Base-by-base conservation (phyloP, 1,140 invertebrate genomes). In the Bicyclus anynana region DNA sequence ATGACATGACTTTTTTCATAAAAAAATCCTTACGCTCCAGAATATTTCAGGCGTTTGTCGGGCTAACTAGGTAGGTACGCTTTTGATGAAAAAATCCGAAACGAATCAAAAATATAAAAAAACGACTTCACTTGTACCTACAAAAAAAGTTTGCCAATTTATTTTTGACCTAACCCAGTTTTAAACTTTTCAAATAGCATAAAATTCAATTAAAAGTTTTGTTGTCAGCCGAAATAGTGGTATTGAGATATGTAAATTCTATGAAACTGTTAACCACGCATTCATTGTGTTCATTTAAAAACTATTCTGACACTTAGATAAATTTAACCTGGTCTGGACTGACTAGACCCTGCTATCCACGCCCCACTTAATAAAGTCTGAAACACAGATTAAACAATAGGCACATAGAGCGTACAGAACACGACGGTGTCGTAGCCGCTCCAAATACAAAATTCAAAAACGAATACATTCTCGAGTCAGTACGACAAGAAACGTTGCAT, bases 131-230 rank as follows among this genome's bases (percentile, higher is more conserved):
- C 37, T 20, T 16, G 20, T 47, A 26, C 44, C 23, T 7, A 23
- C 23, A 47, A 47, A 47, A 44, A 47, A 47, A 47, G 23, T 23
- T 47, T 14, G 44, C 44, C 44, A 27, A 16, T 23, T 47, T 47
- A 47, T 47, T 47, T 47, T 47, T 47, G n/a, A 47, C 21, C 44
- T 47, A 47, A 47, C 44, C 44, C 18, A 47, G 21, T 47, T 47
- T 27, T 14, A 23, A 47, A 47, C 44, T 47, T 47, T 27, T 27
- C 44, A 26, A 47, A 47, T 47, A 47, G 23, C 21, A 12, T 14
- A 16, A 47, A 47, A 47, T 14, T 47, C 21, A 47, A 26, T 47
- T 47, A 47, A 47, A 47, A 26, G 44, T 47, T 47, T 26, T 7
- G 21, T 47, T 47, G 20, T 47, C 17, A 20, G 21, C 5, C 21